Percentiles rank a stretch among this genome's conserved stretches.
Evolutionary conservation across 2,888 invertebrate species (phyloP).

Genomic region (Hirtodrosophila duncani): DNA sequence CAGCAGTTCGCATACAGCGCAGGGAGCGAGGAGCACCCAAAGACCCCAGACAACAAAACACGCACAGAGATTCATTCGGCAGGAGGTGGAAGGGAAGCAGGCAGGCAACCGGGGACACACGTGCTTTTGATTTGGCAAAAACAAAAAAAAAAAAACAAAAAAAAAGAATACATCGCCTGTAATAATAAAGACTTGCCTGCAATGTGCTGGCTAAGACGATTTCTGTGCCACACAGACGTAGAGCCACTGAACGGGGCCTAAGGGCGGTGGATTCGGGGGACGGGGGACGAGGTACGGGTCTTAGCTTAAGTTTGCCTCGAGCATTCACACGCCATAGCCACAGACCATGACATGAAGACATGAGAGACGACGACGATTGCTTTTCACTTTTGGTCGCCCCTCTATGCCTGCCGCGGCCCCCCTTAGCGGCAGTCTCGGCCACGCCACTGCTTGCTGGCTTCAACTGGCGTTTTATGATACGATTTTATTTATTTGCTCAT

Average conservation of each 20-base stretch:
- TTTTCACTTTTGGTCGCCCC: slow-evolving; percentile 48
- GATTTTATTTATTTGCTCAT: slow-evolving; percentile 68
- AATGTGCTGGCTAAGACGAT: slow-evolving; percentile 56
- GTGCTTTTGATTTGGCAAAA: slow-evolving; percentile 63
- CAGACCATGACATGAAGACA: slow-evolving; percentile 56
- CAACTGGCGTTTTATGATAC: slow-evolving; percentile 62
- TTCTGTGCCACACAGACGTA: slow-evolving; percentile 27
- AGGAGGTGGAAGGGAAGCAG: neutral
- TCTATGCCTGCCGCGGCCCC: neutral
- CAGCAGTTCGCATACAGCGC: slow-evolving; percentile 42
- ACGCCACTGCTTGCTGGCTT: slow-evolving; percentile 8
- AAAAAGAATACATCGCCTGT: slow-evolving; percentile 9
- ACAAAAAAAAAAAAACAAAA: slow-evolving; percentile 13
- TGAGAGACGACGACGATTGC: slow-evolving; percentile 62
- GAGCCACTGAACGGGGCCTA: neutral
- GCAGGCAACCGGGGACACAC: slow-evolving; percentile 36
- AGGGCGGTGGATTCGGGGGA: neutral
- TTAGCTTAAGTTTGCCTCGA: slow-evolving; percentile 63
- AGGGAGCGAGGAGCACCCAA: no score
- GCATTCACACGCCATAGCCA: slow-evolving; percentile 71
- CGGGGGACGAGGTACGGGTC: slow-evolving; percentile 22
- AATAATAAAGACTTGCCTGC: slow-evolving; percentile 53
- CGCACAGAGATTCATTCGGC: slow-evolving; percentile 24
- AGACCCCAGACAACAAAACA: slow-evolving; percentile 63
- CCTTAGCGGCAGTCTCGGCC: neutral